Evolutionary conservation across 2,888 invertebrate species (phyloP).

Genomic region (Drosophila histrio): DNA sequence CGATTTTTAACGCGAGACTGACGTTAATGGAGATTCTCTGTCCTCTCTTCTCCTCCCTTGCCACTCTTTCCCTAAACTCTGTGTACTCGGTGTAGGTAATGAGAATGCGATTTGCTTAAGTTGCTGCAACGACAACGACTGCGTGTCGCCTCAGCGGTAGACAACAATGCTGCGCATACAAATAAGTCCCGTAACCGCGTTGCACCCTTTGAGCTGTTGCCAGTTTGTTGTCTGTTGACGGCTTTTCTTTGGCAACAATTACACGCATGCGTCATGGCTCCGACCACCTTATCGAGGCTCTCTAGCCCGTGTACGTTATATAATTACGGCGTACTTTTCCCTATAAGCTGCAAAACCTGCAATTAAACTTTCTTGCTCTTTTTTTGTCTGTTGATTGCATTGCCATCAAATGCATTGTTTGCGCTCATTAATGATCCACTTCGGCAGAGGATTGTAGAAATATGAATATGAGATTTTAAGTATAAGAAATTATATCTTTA

Average conservation of each 20-base stretch:
- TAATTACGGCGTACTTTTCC: slow-evolving; percentile 64
- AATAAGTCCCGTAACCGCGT: slow-evolving; percentile 51
- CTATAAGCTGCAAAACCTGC: slow-evolving; percentile 63
- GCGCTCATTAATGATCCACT: slow-evolving; percentile 55
- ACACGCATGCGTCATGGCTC: slow-evolving; percentile 75
- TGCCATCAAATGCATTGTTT: slow-evolving; percentile 69
- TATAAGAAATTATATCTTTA: not conserved
- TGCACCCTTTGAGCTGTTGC: slow-evolving; percentile 3
- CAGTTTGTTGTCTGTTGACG: slow-evolving; percentile 8
- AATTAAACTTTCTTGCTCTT: slow-evolving; percentile 80
- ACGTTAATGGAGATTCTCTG: slow-evolving; percentile 81
- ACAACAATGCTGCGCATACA: slow-evolving; percentile 53
- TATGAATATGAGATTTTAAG: not conserved
- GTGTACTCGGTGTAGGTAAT: slow-evolving; percentile 70
- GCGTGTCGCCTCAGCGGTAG: slow-evolving; percentile 8
- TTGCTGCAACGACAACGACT: slow-evolving; percentile 21
- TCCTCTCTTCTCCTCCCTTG: not conserved
- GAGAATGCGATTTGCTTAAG: slow-evolving; percentile 75
- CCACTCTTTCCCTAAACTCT: not conserved
- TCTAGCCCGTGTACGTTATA: slow-evolving; percentile 17
- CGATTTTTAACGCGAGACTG: slow-evolving; percentile 84
- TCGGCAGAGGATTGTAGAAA: slow-evolving; percentile 21
- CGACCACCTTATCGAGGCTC: slow-evolving; percentile 4
- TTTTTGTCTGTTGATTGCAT: slow-evolving; percentile 62
- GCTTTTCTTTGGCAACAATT: slow-evolving; percentile 55